Evolutionary conservation across 2,888 invertebrate genomes (phyloP), one percentile per base, ranked within the genome.

Genomic region (Elmis aenea): DNA sequence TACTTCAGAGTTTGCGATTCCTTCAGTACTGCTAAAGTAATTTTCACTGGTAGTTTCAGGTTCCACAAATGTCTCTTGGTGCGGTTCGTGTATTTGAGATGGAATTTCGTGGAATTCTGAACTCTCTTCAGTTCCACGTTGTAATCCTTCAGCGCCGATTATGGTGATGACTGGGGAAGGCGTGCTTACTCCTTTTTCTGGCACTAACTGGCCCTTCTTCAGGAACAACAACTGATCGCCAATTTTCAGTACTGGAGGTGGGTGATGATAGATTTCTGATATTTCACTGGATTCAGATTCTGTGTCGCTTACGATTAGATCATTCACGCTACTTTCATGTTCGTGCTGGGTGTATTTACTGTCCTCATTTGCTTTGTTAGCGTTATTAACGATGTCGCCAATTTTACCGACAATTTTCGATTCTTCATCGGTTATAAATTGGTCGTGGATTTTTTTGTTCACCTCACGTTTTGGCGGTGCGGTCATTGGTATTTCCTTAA

Each of bases 111-210:
- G 52, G 11, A 43, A 45, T 27, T 59, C 58, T 8, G 52, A 46
- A 9, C 50, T 49, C 26, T 61, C 59, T 20, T 59, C 58, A 16
- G 57, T 60, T 3, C 61, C 66, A 33, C 67, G 54, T 53, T 69
- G 67, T 3, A 70, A 52, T 2, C 69, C 70, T 54, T 70, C 70
- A 3, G 69, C 68, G 8, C 70, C 71, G 31, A 71, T 66, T 3
- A 70, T 59, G 2, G 69, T 69, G 11, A 70, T 68, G 3, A 66
- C 58, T 9, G 64, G 58, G 3, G 60, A 51, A 1, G 67, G 64
- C 2, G 66, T 66, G 30, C 60, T 65, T 1, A 55, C 54, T 31
- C 61, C 61, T 36, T 63, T 62, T 38, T 64, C 64, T 2, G 59
- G 56, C 6, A 64, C 54, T 3, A 64, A 43, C 42, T 64, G 59